phyloP scores from a whole-genome alignment of 2,888 invertebrate genomes.

The Malthinus seriepunctatus region DNA sequence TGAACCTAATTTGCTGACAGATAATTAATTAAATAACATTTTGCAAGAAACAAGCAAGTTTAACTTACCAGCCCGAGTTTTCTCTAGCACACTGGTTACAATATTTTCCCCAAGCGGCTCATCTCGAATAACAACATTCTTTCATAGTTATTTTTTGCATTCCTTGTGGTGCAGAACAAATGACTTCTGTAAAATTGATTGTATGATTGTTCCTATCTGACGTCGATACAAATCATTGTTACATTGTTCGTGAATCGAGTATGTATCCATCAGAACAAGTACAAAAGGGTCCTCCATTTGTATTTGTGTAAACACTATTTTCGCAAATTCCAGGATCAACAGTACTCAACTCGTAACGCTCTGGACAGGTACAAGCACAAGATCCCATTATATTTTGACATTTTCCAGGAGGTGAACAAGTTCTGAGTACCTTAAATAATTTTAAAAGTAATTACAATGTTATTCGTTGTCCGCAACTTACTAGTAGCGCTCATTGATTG shows the following conservation, averaged over 20 bases:
- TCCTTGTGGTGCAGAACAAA: constrained; percentile 61
- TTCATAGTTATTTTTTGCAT: constrained; percentile 64
- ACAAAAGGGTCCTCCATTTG: constrained; percentile 81
- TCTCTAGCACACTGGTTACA: constrained; percentile 74
- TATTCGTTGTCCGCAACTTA: no score
- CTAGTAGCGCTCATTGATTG: constrained; percentile 79
- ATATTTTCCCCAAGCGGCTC: constrained; percentile 75
- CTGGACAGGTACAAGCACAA: constrained; percentile 75
- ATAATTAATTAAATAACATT: no score
- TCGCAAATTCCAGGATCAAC: constrained; percentile 72
- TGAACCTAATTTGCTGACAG: constrained; percentile 72
- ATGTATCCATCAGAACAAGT: constrained; percentile 78
- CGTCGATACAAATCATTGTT: constrained; percentile 81
- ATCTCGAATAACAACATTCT: constrained; percentile 71
- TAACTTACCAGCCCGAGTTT: constrained; percentile 63
- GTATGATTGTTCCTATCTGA: constrained; percentile 74
- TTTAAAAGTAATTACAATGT: no score
- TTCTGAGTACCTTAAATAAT: no score
- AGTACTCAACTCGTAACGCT: constrained; percentile 72
- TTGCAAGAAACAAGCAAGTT: no score
- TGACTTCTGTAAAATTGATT: constrained; percentile 56
- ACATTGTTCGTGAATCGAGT: constrained; percentile 66
- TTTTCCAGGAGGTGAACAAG: no score
- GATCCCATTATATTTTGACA: no score
- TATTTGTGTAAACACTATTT: constrained; percentile 80